Base-by-base conservation (phyloP, 1,140 invertebrate species). In the Polypedilum vanderplanki region DNA sequence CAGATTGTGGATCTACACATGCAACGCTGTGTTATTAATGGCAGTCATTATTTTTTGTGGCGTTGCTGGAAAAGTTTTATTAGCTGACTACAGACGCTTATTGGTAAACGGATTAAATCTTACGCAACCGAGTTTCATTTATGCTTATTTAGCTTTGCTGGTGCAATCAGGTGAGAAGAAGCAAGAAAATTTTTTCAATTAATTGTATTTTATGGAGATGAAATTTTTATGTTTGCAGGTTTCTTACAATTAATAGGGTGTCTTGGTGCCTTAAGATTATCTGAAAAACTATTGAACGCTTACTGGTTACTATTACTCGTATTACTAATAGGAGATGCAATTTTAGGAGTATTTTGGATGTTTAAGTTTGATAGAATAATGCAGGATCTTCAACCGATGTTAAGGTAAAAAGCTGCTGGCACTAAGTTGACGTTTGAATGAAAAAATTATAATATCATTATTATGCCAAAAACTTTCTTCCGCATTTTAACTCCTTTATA, bases 1-100 rank as follows among this genome's bases (percentile, higher is more conserved):
- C 85, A 90, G 93, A 83, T 88, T 95, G 80, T 95, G 93, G 93
- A 95, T 95, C 81, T 95, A 95, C 87, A 91, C 92, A 80, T 94
- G 92, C 88, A 95, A 95, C 86, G 89, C 90, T 82, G 92, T 92
- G 77, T 86, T 95, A 80, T 85, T 95, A 81, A 87, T 91, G 76
- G 91, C 90, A 80, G 91, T 92, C 79, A 82, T 94, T 73, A 90
- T 92, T 33, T 94, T 95, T 82, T 88, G 89, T 76, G 88, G 89
- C 64, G 90, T 91, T 74, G 92, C 91, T 75, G 88, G 88, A 64
- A 87, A 87, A 78, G 89, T 91, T 18, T 85, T 93, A 24, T 79
- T 90, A 41, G 87, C 90, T 78, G 90, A 91, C 81, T 88, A 89
- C 77, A 84, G 90, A 41, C 86, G 90, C 7, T 83, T 86, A 75